These are phyloP conservation scores for Dermochelys coriacea DNA, from an alignment of 2,797 vertebrate species.

Conservation along the genomic window DNA sequence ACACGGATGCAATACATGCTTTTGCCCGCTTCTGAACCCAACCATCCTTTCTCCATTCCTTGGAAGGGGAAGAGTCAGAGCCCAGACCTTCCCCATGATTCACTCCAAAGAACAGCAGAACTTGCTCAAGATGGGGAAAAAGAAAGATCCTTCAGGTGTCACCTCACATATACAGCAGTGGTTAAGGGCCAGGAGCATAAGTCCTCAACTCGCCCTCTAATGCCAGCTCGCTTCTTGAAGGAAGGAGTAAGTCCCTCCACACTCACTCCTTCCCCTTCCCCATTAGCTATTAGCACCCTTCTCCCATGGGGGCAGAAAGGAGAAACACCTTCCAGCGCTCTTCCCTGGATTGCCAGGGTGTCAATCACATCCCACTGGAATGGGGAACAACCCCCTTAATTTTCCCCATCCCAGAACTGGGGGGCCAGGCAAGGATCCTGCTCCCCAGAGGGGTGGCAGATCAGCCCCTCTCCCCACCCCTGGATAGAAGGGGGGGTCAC, in stretches of 20 bases:
- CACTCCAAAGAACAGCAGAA: not conserved
- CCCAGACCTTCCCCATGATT: not conserved
- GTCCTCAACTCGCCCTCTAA: not conserved
- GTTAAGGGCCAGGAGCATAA: not conserved
- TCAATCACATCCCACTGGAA: not conserved
- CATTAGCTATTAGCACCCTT: not conserved
- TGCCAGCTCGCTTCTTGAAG: not conserved
- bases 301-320: not conserved
- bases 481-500: not conserved
- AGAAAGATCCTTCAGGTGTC: not conserved
- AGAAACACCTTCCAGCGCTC: not conserved
- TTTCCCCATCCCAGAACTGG: not conserved
- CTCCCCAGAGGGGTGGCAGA: not conserved
- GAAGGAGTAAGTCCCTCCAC: not conserved
- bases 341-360: not conserved
- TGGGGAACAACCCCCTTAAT: not conserved
- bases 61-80: not conserved
- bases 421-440: not conserved
- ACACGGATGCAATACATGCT: not conserved
- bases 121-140: not conserved
- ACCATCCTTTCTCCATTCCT: not conserved
- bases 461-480: not conserved
- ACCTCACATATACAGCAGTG: not conserved
- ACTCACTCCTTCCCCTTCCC: not conserved
- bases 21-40: not conserved